phyloP scores from a whole-genome alignment of 2,888 invertebrate species.

The Neria commutata region DNA sequence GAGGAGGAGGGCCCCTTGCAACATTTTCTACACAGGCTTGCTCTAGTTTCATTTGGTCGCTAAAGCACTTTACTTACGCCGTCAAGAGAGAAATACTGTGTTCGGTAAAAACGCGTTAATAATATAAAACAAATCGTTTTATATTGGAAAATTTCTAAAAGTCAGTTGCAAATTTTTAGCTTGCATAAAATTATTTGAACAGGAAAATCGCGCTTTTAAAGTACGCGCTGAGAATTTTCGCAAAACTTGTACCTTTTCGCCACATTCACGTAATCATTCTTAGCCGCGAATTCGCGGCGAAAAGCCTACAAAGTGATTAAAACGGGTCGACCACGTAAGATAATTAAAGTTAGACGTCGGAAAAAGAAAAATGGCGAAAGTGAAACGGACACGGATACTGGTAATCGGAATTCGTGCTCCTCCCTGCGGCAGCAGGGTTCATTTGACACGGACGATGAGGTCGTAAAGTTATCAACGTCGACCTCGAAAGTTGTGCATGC shows the following conservation, averaged over 20 bases:
- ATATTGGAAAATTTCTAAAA: no score
- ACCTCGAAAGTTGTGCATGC: neutral
- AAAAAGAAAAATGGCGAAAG: conserved; percentile 44
- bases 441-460: conserved; percentile 20
- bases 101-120: neutral
- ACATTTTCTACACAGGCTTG: conserved; percentile 27
- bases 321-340: conserved; percentile 46
- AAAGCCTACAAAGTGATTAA: conserved; percentile 39
- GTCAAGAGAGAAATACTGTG: no score
- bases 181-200: conserved; percentile 7
- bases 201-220: neutral
- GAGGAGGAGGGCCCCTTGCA: conserved; percentile 27
- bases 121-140: neutral
- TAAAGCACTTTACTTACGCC: conserved; percentile 30
- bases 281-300: neutral
- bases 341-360: conserved; percentile 45
- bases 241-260: neutral
- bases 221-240: neutral
- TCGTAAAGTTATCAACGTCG: neutral
- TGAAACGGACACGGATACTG: conserved; percentile 38
- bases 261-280: neutral
- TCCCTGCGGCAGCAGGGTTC: conserved; percentile 14
- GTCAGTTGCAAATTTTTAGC: neutral
- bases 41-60: conserved; percentile 31
- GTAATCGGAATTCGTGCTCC: conserved; percentile 35